Base-by-base conservation (phyloP, 1,140 invertebrate genomes). In the Orius laevigatus region DNA sequence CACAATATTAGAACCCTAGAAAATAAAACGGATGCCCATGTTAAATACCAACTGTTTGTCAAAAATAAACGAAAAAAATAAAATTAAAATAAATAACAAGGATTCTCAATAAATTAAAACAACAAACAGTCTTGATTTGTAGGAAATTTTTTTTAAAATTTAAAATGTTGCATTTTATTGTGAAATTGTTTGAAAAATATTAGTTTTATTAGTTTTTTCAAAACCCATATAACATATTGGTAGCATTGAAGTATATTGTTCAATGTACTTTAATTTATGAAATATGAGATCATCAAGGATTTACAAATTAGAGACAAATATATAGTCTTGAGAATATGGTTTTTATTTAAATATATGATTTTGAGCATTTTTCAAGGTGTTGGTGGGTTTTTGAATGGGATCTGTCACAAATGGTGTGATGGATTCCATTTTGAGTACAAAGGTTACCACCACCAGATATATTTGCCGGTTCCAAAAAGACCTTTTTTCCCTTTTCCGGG, bases 391-490 rank as follows among this genome's bases (percentile, higher is more conserved):
- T n/a, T n/a, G n/a, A n/a, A n/a, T n/a, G n/a, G 25, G 8, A 25
- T 25, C 25, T 25, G 8, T 3, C 25, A 25, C 25, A 25, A 25
- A 25, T 4, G 8, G 25, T 25, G 25, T 25, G 25, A 4, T 25
- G 25, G 25, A 25, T 25, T 25, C 25, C 25, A 25, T 25, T 44
- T 44, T 44, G n/a, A n/a, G n/a, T n/a, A n/a, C n/a, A n/a, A n/a
- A 20, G 15, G 63, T 69, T 70, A 74, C 71, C 72, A 74, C 70
- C 71, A 73, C 70, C 69, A 74, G 70, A 69, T 69, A 70, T 75
- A 77, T 70, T 83, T 84, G 72, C 77, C 79, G 68, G 74, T 77
- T 68, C 76, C 78, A 61, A 81, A 80, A 73, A 80, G 80, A 76
- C 80, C 79, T 69, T 79, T 83, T 71, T 84, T 80, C 54, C 71